Evolutionary conservation across 2,113 vertebrate genomes (phyloP).

Genomic region (Dasyornis broadbenti): DNA sequence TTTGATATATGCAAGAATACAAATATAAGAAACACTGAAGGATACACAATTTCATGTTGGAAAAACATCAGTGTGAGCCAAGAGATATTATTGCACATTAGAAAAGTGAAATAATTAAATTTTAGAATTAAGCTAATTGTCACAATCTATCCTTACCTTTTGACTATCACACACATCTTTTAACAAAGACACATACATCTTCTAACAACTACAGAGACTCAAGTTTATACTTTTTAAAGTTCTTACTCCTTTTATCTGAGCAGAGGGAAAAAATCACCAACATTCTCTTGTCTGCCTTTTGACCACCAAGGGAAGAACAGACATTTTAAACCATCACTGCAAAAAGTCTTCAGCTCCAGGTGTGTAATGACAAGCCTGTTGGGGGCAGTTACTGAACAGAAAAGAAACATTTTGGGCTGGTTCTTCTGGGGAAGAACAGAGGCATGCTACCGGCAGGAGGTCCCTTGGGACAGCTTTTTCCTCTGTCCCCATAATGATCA

Average conservation of each 20-base stretch:
- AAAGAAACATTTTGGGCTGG: neutral
- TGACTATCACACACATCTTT: neutral
- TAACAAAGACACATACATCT: neutral
- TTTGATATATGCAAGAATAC: neutral
- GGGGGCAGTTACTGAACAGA: neutral
- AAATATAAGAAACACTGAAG: neutral
- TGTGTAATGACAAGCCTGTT: neutral
- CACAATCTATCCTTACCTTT: neutral
- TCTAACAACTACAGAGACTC: neutral
- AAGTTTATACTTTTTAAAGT: neutral
- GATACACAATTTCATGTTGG: neutral
- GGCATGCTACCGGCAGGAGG: too few species aligned
- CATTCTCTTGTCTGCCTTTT: neutral
- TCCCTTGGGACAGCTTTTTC: rapidly evolving
- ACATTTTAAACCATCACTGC: neutral
- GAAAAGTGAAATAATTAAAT: neutral
- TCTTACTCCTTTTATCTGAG: neutral
- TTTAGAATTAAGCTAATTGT: neutral
- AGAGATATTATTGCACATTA: neutral
- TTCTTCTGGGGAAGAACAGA: neutral
- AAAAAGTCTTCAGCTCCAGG: neutral
- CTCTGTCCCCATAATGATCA: rapidly evolving
- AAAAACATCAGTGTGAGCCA: neutral
- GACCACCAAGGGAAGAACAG: neutral
- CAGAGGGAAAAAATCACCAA: neutral